Conservation (phyloP, 2,888 invertebrate species). For the Hecatera dysodea region DNA sequence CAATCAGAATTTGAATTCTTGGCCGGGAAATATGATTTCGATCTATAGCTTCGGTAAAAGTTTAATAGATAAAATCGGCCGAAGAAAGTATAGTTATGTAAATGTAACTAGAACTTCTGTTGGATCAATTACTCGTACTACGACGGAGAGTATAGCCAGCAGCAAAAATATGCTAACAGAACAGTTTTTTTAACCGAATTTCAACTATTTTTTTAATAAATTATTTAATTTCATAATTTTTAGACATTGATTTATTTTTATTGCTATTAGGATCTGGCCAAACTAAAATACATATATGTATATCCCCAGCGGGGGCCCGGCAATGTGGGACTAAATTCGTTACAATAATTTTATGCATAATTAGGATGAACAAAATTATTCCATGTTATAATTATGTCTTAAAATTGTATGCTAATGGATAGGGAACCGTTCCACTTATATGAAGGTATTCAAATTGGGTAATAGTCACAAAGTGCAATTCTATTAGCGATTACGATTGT, state of each 20-base stretch:
- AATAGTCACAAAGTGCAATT: too few species aligned
- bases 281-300: too few species aligned
- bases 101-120: slow-evolving; percentile 27
- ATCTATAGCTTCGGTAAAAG: background rate
- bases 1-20: background rate
- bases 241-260: background rate
- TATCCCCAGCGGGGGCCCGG: too few species aligned
- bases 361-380: too few species aligned
- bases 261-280: background rate
- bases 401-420: too few species aligned
- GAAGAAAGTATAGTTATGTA: background rate
- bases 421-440: too few species aligned
- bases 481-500: too few species aligned
- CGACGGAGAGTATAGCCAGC: background rate
- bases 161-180: background rate
- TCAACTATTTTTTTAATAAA: slow-evolving; percentile 1
- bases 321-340: too few species aligned
- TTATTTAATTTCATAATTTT: slow-evolving; percentile 7
- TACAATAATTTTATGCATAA: too few species aligned
- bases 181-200: slow-evolving; percentile 3
- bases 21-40: slow-evolving; percentile 12
- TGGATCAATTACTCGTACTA: background rate
- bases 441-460: too few species aligned
- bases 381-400: too few species aligned
- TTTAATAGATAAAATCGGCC: background rate